Percentiles rank a stretch among this genome's conserved stretches.
Conservation (phyloP, 1,140 invertebrate species). For the Thrips palmi region DNA sequence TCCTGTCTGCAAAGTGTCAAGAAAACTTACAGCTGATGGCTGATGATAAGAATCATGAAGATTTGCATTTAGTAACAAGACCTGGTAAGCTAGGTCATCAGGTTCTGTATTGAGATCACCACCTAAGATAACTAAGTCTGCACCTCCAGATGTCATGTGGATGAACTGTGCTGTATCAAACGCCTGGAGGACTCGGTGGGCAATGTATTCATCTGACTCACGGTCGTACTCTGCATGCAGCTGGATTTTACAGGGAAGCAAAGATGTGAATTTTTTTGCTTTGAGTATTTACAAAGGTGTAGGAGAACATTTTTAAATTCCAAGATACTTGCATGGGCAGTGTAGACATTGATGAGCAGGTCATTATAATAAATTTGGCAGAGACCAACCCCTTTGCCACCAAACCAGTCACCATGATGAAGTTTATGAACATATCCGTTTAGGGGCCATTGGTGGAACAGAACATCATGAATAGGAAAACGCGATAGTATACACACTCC, state of each 20-base stretch:
- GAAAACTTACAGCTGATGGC: slow-evolving; percentile 8
- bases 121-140: slow-evolving; percentile 67
- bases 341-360: slow-evolving; percentile 65
- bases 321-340: slow-evolving; percentile 62
- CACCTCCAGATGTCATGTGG: slow-evolving; percentile 51
- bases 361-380: slow-evolving; percentile 51
- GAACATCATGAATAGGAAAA: slow-evolving; percentile 67
- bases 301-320: not conserved
- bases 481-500: slow-evolving; percentile 82
- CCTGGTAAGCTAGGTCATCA: slow-evolving; percentile 57
- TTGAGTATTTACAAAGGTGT: not conserved
- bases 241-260: slow-evolving; percentile 26
- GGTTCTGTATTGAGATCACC: slow-evolving; percentile 89
- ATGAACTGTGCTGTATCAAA: slow-evolving; percentile 91
- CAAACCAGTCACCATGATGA: slow-evolving; percentile 96
- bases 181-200: slow-evolving; percentile 78
- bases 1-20: not conserved
- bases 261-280: slow-evolving; percentile 6
- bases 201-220: slow-evolving; percentile 69
- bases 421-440: slow-evolving; percentile 95
- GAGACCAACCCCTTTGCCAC: slow-evolving; percentile 89
- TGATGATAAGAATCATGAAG: slow-evolving; percentile 28
- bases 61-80: slow-evolving; percentile 28
- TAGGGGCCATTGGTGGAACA: slow-evolving; percentile 83
- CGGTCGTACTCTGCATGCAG: slow-evolving; percentile 88